Evolutionary conservation across 1,140 invertebrate genomes (phyloP).

Genomic region (Nixonia krombeini): DNA sequence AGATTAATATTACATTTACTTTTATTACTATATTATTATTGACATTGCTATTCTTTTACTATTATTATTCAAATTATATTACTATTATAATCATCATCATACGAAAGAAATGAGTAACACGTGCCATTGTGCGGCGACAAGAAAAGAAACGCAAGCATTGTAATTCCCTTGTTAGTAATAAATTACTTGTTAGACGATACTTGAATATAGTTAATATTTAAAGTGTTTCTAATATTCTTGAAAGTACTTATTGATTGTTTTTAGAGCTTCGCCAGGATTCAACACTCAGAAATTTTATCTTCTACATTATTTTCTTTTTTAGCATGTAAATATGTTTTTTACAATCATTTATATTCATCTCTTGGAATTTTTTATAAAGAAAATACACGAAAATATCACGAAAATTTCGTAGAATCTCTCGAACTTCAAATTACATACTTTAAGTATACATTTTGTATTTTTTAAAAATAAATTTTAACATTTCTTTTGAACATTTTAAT

Average conservation of each 20-base stretch:
- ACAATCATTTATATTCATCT: too few relatives aligned
- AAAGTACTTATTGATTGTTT: conserved; percentile 72
- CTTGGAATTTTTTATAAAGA: too few relatives aligned
- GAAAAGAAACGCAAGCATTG: conserved; percentile 58
- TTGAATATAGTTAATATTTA: conserved; percentile 66
- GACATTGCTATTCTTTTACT: conserved; percentile 33
- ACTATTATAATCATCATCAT: conserved; percentile 41
- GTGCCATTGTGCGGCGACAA: conserved; percentile 67
- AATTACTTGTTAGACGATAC: conserved; percentile 64
- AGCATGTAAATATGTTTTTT: conserved; percentile 3
- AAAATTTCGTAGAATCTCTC: too few relatives aligned
- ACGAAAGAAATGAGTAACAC: conserved; percentile 52
- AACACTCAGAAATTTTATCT: conserved; percentile 36
- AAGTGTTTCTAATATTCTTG: conserved; percentile 67
- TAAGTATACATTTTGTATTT: too few relatives aligned
- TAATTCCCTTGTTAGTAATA: conserved; percentile 63
- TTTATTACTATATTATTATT: conserved; percentile 41
- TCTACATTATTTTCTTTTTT: conserved; percentile 25
- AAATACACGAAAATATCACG: too few relatives aligned
- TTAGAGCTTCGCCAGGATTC: conserved; percentile 66
- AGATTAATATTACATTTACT: conserved; percentile 28
- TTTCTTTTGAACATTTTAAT: too few relatives aligned
- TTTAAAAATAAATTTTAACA: too few relatives aligned
- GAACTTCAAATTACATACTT: too few relatives aligned
- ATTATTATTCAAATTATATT: conserved; percentile 33